Conservation (phyloP, 2,113 vertebrate genomes). For the Pterophyllum scalare region DNA sequence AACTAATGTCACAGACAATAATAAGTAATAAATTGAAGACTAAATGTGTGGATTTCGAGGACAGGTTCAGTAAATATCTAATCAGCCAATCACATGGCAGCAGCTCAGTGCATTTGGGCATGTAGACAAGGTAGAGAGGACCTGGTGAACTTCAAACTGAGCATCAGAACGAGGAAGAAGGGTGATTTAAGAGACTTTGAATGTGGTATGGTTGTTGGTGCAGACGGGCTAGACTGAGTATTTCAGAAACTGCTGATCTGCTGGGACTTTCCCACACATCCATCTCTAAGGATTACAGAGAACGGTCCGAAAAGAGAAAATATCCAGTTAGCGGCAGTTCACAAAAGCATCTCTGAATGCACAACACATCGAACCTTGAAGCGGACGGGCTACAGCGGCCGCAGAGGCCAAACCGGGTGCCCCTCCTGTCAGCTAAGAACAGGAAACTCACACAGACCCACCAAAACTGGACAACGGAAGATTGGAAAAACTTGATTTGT, state of each 20-base stretch:
- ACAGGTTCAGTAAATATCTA: not conserved
- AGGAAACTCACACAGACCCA: not conserved
- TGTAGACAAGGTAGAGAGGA: not conserved
- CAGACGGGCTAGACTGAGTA: too few species aligned
- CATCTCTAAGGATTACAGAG: not conserved
- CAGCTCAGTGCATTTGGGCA: not conserved
- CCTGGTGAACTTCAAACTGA: not conserved
- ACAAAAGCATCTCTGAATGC: too few species aligned
- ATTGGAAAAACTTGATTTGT: not conserved
- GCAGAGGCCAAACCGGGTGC: too few species aligned
- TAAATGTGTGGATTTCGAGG: not conserved
- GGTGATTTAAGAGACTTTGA: accelerated
- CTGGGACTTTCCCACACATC: too few species aligned
- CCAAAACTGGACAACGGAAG: not conserved
- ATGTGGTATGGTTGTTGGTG: accelerated
- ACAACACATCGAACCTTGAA: too few species aligned
- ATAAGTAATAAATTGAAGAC: not conserved
- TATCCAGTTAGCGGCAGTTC: too few species aligned
- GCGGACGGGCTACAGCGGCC: too few species aligned
- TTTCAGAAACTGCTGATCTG: too few species aligned
- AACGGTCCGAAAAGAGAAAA: too few species aligned
- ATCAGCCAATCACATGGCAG: not conserved
- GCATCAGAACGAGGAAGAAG: not conserved
- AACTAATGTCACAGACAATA: not conserved
- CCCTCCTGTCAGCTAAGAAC: not conserved